These are phyloP conservation scores for Suricata suricatta DNA, from an alignment of 2,113 vertebrate species.

Conservation along the genomic window DNA sequence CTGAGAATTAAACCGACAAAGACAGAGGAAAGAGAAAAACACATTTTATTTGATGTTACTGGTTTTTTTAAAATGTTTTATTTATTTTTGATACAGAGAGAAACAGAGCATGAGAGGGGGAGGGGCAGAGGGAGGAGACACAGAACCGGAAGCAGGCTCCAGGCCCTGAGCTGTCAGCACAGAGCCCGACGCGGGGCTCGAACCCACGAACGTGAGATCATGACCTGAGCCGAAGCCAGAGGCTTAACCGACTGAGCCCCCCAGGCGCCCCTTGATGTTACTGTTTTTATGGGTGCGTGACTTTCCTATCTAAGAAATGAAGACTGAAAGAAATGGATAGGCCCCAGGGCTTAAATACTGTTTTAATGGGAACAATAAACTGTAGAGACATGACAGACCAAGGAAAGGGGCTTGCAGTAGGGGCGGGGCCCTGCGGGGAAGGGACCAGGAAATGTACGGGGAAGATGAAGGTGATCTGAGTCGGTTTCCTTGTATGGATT, in stretches of 20 bases:
- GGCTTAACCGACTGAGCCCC: too few relatives aligned
- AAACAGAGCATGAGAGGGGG: too few relatives aligned
- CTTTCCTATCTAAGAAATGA: background rate
- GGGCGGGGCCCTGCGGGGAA: too few relatives aligned
- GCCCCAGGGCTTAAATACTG: background rate
- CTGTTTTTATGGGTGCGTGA: background rate
- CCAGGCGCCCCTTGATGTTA: too few relatives aligned
- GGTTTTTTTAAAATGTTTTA: too few relatives aligned
- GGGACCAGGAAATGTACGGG: background rate
- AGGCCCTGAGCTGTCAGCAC: too few relatives aligned
- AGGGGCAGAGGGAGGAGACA: too few relatives aligned
- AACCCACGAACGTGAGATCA: too few relatives aligned
- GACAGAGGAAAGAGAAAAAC: background rate
- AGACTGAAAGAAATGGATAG: background rate
- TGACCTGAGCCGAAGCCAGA: too few relatives aligned
- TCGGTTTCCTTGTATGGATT: background rate
- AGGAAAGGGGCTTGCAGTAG: background rate
- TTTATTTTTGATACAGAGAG: too few relatives aligned
- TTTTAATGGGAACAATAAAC: background rate
- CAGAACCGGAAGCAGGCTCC: too few relatives aligned
- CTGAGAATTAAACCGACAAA: background rate
- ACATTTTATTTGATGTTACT: background rate
- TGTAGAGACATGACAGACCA: background rate
- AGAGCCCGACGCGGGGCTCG: too few relatives aligned
- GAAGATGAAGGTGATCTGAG: background rate